These are phyloP conservation scores for Tragelaphus scriptus DNA, from an alignment of 2,113 vertebrate species.

Conservation along the genomic window DNA sequence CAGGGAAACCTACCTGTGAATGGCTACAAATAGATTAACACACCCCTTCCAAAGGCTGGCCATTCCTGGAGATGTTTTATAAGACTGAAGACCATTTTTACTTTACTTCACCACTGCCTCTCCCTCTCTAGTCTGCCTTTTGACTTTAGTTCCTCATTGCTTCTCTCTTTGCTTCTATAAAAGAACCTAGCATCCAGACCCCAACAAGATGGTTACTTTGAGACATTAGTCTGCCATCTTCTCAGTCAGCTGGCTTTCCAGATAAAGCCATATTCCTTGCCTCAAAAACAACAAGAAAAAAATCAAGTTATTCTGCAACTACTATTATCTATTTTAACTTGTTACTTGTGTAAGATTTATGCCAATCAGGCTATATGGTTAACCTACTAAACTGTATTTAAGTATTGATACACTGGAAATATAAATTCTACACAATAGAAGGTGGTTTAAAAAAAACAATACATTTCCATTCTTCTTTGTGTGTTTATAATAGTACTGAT, in stretches of 20 bases:
- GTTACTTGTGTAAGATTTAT: not conserved
- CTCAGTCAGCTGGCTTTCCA: not conserved
- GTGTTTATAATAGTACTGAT: not conserved
- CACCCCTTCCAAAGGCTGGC: not conserved
- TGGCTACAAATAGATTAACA: not conserved
- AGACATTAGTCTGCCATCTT: not conserved
- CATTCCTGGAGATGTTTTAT: not conserved
- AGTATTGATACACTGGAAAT: not conserved
- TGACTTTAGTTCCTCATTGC: not conserved
- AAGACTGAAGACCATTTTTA: not conserved
- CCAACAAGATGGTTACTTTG: not conserved
- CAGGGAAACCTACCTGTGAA: not conserved
- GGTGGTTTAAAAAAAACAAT: not conserved
- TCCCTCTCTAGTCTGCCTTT: not conserved
- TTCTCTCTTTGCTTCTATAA: not conserved
- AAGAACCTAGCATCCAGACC: not conserved
- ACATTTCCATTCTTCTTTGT: conserved; percentile 15
- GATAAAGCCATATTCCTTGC: not conserved
- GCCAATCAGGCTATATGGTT: not conserved
- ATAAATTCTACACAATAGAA: conserved; percentile 24
- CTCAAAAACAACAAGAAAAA: not conserved
- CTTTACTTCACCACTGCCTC: not conserved
- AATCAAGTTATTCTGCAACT: conserved; percentile 16
- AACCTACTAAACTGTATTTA: conserved; percentile 2
- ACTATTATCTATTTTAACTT: conserved; percentile 22